Evolutionary conservation across 2,888 invertebrate species (phyloP).

Genomic region (Xanthorhoe designata): DNA sequence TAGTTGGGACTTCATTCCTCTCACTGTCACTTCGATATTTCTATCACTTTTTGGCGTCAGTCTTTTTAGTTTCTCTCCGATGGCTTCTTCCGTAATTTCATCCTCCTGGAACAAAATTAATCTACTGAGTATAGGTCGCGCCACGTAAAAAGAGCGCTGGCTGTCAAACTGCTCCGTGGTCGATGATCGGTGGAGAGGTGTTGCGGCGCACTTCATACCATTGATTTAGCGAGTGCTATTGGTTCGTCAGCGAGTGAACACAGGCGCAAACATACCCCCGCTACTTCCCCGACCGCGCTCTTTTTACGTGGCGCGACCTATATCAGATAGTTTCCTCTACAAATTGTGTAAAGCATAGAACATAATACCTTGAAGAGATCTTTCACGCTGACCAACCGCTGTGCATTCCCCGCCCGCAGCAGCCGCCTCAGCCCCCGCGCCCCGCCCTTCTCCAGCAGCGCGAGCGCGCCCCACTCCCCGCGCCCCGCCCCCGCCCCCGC

Average conservation of each 20-base stretch:
- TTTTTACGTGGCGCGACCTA: too few species aligned
- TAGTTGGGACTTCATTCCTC: conserved; percentile 52
- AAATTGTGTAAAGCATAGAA: too few species aligned
- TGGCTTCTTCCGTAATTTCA: conserved; percentile 45
- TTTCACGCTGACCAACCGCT: conserved; percentile 51
- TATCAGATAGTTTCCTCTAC: too few species aligned
- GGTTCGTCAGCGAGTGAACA: too few species aligned
- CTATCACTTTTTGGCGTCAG: conserved; percentile 49
- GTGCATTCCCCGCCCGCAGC: conserved; percentile 44
- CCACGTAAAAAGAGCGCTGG: too few species aligned
- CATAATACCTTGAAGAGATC: conserved; percentile 31
- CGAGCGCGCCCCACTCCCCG: conserved; percentile 50
- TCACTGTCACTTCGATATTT: conserved; percentile 52
- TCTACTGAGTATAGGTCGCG: not conserved
- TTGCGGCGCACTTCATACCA: too few species aligned
- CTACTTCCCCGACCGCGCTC: too few species aligned
- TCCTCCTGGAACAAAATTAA: conserved; percentile 53
- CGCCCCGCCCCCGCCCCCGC: conserved; percentile 56
- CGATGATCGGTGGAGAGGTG: too few species aligned
- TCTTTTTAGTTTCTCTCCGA: conserved; percentile 23
- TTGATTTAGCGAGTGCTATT: too few species aligned
- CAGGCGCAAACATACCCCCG: too few species aligned
- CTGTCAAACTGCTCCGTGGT: too few species aligned
- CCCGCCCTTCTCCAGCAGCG: conserved; percentile 50
- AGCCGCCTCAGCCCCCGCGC: conserved; percentile 41